Evolutionary conservation across 92 coral and sea anemone species (phyloP).

Genomic region (Heteractis magnifica): DNA sequence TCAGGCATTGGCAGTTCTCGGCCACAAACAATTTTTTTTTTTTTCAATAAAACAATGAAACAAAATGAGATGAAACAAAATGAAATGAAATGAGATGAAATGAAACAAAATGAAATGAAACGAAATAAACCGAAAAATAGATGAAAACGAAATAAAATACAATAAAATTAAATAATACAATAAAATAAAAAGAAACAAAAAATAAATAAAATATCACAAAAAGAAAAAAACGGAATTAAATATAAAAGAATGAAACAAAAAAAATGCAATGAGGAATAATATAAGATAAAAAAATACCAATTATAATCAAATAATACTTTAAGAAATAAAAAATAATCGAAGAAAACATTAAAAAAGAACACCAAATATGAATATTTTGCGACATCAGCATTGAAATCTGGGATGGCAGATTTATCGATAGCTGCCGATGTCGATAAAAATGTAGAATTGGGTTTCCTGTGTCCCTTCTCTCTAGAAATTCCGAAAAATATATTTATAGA

Average conservation of each 20-base stretch:
- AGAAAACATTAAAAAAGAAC: conserved; percentile 7
- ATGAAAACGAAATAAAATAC: neutral
- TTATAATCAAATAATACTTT: neutral
- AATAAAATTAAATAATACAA: neutral
- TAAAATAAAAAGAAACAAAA: neutral
- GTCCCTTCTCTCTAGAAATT: no score
- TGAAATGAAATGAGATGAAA: neutral
- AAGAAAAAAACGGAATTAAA: conserved; percentile 1
- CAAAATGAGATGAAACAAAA: neutral
- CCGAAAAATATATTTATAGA: no score
- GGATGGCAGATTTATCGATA: conserved; percentile 10
- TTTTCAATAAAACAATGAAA: neutral
- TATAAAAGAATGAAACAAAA: neutral
- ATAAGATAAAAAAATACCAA: conserved; percentile 5
- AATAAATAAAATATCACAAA: neutral
- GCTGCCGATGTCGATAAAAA: no score
- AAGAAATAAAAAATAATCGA: neutral
- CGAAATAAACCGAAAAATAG: neutral
- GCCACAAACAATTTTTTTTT: conserved; percentile 10
- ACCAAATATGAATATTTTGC: neutral
- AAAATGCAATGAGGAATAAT: neutral
- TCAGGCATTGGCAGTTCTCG: conserved; percentile 19
- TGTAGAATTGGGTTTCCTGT: no score
- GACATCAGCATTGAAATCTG: conserved; percentile 3
- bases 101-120: conserved; percentile 11